Evolutionary conservation across 2,888 invertebrate genomes (phyloP).

Genomic region (Crematogaster levior): DNA sequence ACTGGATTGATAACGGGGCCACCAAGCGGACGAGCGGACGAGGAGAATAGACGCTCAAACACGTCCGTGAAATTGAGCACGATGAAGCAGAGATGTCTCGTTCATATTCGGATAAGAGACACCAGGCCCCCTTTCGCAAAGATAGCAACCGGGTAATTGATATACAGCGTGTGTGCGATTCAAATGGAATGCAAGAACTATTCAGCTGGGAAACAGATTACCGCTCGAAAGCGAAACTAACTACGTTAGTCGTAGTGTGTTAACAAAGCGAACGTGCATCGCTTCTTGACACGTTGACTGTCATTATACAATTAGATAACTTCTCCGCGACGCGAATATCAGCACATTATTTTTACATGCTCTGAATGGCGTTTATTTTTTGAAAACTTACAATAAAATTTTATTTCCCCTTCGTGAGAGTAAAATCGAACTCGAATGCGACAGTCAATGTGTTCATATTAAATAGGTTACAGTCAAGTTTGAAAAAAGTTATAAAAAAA

Average conservation of each 20-base stretch:
- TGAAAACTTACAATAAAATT: neutral
- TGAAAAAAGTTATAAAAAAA: too few relatives aligned
- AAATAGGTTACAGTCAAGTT: neutral
- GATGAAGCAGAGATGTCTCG: constrained; percentile 35
- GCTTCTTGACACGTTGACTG: neutral
- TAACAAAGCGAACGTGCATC: neutral
- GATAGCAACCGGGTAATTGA: constrained; percentile 42
- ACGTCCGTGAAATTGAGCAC: constrained; percentile 41
- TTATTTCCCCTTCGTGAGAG: neutral
- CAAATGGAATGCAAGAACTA: constrained; percentile 29
- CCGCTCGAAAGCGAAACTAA: constrained; percentile 5
- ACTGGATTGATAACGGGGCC: constrained; percentile 66
- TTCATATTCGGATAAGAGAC: constrained; percentile 39
- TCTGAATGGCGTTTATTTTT: neutral
- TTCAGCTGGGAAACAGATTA: constrained; percentile 23
- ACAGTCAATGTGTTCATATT: neutral
- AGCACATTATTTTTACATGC: neutral
- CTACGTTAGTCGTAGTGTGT: neutral
- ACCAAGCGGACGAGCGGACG: constrained; percentile 47
- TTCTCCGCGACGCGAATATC: neutral
- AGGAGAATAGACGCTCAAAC: constrained; percentile 29
- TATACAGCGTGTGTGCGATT: constrained; percentile 27
- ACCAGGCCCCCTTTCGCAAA: constrained; percentile 30
- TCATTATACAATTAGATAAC: neutral
- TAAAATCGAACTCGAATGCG: neutral